A percentile compares a stretch with the other conserved stretches of the same genome.
These are phyloP conservation scores for Polypedilum pembai DNA, from an alignment of 1,140 invertebrate genomes.

Conservation along the genomic window DNA sequence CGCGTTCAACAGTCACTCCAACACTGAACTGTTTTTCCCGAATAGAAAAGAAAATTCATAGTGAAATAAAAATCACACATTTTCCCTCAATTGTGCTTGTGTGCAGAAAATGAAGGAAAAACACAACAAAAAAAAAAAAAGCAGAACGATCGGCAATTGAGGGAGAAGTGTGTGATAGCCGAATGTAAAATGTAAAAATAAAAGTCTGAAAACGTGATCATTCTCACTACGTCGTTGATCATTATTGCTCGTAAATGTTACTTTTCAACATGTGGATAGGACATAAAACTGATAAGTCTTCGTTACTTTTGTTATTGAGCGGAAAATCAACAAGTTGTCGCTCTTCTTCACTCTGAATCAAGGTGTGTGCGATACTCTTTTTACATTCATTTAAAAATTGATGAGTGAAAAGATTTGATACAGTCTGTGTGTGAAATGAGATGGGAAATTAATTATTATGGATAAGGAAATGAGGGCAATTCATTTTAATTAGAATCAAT, in stretches of 20 bases:
- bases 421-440: no score
- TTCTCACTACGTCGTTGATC: not conserved
- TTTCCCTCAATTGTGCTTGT: not conserved
- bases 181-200: conserved; percentile 5
- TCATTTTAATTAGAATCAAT: no score
- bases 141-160: not conserved
- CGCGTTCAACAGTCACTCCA: conserved; percentile 21
- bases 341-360: not conserved
- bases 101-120: not conserved
- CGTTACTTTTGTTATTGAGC: not conserved
- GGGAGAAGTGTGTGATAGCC: not conserved
- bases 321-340: conserved; percentile 1
- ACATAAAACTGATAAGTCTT: conserved; percentile 1
- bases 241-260: not conserved
- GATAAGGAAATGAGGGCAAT: no score
- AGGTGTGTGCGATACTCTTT: conserved; percentile 1
- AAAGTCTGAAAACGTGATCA: not conserved
- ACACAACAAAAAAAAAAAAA: not conserved
- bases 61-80: conserved; percentile 3
- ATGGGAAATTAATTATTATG: no score
- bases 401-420: no score
- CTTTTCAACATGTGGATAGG: not conserved
- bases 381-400: no score
- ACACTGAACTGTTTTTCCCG: not conserved
- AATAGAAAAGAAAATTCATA: not conserved